Evolutionary conservation across 2,797 vertebrate genomes (phyloP), one percentile per base, ranked within the genome.

Genomic region (Premnoplex brunnescens): DNA sequence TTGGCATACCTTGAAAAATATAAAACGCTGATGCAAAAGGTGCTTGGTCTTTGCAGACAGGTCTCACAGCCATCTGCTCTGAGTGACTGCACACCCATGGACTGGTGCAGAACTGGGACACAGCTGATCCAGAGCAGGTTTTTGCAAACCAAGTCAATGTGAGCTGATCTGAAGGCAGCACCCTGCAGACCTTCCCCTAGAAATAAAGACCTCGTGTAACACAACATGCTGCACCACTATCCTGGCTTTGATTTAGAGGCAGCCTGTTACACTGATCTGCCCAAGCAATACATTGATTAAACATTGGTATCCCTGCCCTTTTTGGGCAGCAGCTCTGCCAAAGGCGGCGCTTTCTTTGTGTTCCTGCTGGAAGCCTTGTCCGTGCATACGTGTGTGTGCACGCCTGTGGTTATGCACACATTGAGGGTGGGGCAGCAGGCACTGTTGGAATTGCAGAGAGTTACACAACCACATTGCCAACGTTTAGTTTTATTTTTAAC

Each of bases 371-470:
- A 46, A 22, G 21, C n/a, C 36, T 7, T 6, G 52, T 14, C 46
- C 4, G 0, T 2, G 9, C n/a, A 3, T 1, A 5, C 0, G 0
- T 12, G 26, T 16, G 34, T 9, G 37, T 10, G 27, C 30, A 7
- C 0, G 9, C 19, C 18, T 0, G 1, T 2, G 12, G 30, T 71
- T 30, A 3, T 22, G 44, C 66, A 41, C 16, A 23, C 41, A 83
- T 20, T 60, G 66, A 95, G 72, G 37, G 44, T 55, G 55, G 27
- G 39, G 66, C 54, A 93, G 66, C 46, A 78, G 32, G 36, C 32
- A 88, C 36, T 71, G 72, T 48, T 68, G 34, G 21, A 72, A 39
- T 12, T 82, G 67, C 63, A 11, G 1, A 41, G 44, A 4, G 14
- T 55, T 72, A 68, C 58, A 73, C 63, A 82, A 36, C 19, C 51